A percentile compares a stretch with the other conserved stretches of the same genome.
Conservation (phyloP, 1,140 invertebrate species). For the Episyrphus balteatus region DNA sequence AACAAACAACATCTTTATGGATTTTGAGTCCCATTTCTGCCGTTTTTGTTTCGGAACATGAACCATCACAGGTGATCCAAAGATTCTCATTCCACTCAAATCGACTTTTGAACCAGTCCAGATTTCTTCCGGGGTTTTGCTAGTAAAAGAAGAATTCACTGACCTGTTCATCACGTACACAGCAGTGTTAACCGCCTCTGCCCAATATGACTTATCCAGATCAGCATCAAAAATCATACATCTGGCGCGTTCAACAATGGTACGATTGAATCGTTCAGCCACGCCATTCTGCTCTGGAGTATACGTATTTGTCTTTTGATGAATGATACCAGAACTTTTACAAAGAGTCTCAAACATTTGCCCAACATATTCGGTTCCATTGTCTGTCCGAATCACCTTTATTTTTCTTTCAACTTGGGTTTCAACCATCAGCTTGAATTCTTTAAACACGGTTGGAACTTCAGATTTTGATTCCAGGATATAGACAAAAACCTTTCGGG, state of each 20-base stretch:
- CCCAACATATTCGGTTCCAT: constrained; percentile 30
- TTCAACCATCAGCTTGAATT: constrained; percentile 25
- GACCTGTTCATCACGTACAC: neutral
- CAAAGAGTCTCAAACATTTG: constrained; percentile 10
- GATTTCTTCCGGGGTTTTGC: constrained; percentile 14
- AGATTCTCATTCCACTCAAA: constrained; percentile 17
- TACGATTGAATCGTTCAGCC: constrained; percentile 17
- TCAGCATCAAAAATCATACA: constrained; percentile 1
- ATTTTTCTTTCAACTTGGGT: constrained; percentile 24
- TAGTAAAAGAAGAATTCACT: neutral
- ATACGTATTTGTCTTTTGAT: constrained; percentile 15
- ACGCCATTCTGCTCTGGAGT: constrained; percentile 24
- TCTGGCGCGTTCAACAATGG: constrained; percentile 15
- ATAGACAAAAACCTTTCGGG: constrained; percentile 23
- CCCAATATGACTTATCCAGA: constrained; percentile 30
- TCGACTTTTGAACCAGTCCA: constrained; percentile 13
- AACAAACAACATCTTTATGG: constrained; percentile 5
- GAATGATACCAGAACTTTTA: constrained; percentile 1
- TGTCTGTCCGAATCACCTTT: constrained; percentile 24
- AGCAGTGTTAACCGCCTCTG: constrained; percentile 4
- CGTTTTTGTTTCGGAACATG: constrained; percentile 10
- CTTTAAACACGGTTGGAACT: constrained; percentile 14
- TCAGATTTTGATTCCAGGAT: constrained; percentile 28
- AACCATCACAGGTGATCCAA: constrained; percentile 12
- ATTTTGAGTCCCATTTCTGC: constrained; percentile 10